phyloP scores from a whole-genome alignment of 2,113 vertebrate genomes.

The Neolamprologus ventralis region DNA sequence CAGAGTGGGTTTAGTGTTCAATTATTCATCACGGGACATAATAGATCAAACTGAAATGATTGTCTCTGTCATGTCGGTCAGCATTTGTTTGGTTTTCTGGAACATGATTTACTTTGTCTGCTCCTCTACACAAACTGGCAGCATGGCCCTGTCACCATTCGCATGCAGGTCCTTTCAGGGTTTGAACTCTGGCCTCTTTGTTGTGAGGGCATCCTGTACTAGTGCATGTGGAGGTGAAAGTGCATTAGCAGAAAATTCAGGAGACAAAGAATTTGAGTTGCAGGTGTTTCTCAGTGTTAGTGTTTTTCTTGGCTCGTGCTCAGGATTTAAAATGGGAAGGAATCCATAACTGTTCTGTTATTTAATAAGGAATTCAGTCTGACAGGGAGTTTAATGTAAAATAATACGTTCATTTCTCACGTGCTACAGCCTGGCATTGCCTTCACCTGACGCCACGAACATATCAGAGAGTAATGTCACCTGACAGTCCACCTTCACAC shows the following conservation, averaged over 20 bases:
- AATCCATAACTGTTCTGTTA: background rate
- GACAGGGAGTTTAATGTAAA: background rate
- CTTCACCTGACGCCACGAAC: background rate
- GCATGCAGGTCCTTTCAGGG: background rate
- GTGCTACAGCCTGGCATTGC: background rate
- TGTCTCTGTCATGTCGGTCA: background rate
- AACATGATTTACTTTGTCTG: background rate
- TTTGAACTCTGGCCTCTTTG: background rate
- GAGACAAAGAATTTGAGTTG: background rate
- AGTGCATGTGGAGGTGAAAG: background rate
- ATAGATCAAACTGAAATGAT: background rate
- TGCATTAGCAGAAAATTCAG: background rate
- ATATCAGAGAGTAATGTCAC: background rate
- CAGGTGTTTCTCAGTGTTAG: background rate
- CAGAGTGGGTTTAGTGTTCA: background rate
- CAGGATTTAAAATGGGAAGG: background rate
- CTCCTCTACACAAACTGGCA: background rate
- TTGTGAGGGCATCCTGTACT: background rate
- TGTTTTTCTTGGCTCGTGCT: background rate
- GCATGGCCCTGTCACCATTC: background rate
- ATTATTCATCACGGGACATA: background rate
- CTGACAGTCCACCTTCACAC: background rate
- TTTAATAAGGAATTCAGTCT: background rate
- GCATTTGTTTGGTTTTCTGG: background rate
- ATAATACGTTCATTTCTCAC: background rate